Conservation (phyloP, 1,140 invertebrate genomes). For the Drosophila santomea region DNA sequence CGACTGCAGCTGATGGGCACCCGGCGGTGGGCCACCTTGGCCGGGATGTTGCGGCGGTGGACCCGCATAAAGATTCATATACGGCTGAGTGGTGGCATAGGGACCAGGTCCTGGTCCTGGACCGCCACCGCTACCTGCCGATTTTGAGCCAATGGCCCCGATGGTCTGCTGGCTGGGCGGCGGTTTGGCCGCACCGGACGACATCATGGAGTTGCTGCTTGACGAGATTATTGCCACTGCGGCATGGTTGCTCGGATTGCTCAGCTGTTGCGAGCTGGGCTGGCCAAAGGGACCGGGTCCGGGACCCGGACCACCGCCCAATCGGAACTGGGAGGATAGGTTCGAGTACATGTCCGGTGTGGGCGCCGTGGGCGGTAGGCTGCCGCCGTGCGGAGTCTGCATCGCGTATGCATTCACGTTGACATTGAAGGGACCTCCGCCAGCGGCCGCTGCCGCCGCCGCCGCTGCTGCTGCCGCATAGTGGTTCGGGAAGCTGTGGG, state of each 20-base stretch:
- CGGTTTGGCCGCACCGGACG: slow-evolving; percentile 92
- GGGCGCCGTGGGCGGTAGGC: slow-evolving; percentile 87
- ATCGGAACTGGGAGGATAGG: slow-evolving; percentile 90
- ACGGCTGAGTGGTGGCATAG: slow-evolving; percentile 83
- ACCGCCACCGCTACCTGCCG: slow-evolving; percentile 85
- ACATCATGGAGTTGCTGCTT: slow-evolving; percentile 93
- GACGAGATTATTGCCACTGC: slow-evolving; percentile 90
- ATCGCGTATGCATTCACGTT: slow-evolving; percentile 84
- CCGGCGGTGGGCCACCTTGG: slow-evolving; percentile 81
- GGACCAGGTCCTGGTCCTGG: slow-evolving; percentile 67
- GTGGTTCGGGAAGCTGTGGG: slow-evolving; percentile 87
- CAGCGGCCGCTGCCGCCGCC: slow-evolving; percentile 83
- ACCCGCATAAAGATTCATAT: slow-evolving; percentile 84
- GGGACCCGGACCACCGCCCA: slow-evolving; percentile 87
- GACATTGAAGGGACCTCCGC: slow-evolving; percentile 87
- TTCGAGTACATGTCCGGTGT: slow-evolving; percentile 93
- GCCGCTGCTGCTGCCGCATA: slow-evolving; percentile 69
- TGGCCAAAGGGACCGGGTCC: slow-evolving; percentile 88
- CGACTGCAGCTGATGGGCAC: slow-evolving; percentile 86
- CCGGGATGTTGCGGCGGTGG: slow-evolving; percentile 85
- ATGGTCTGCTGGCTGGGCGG: slow-evolving; percentile 90
- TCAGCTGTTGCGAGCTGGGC: slow-evolving; percentile 89
- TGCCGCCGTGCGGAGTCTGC: slow-evolving; percentile 85
- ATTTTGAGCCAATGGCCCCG: slow-evolving; percentile 91
- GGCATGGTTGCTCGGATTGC: slow-evolving; percentile 90